Evolutionary conservation across 2,797 vertebrate genomes (phyloP).

Genomic region (Sebastes oblongus): DNA sequence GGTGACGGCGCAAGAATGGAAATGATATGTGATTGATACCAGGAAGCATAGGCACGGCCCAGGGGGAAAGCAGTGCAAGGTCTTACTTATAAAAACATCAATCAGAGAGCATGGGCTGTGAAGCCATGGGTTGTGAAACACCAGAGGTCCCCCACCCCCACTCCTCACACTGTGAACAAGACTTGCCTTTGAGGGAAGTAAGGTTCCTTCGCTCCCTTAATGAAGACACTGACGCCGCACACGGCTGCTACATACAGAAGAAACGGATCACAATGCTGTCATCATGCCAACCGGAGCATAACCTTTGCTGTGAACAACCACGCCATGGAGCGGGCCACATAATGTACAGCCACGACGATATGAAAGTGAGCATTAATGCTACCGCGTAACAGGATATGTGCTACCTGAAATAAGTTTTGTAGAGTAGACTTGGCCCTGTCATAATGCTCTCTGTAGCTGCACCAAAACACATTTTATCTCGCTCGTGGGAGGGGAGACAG

Average conservation of each 20-base stretch:
- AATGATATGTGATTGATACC: constrained; percentile 86
- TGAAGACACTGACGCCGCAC: constrained; percentile 45
- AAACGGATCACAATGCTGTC: constrained; percentile 26
- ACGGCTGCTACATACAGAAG: constrained; percentile 23
- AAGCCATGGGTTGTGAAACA: constrained; percentile 68
- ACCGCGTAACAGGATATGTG: neutral
- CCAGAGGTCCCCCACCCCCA: constrained; percentile 49
- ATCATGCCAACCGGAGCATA: neutral
- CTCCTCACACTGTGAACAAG: constrained; percentile 49
- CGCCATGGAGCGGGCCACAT: neutral
- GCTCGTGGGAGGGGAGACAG: neutral
- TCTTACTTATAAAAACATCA: constrained; percentile 87
- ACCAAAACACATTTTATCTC: constrained; percentile 22
- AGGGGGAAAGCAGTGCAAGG: constrained; percentile 78
- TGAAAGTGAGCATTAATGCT: constrained; percentile 3
- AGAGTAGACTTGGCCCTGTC: neutral
- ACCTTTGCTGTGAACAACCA: constrained; percentile 4
- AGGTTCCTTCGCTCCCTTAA: constrained; percentile 48
- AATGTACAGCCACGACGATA: neutral
- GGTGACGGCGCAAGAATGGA: constrained; percentile 77
- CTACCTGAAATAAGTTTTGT: constrained; percentile 7
- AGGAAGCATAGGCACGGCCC: constrained; percentile 75
- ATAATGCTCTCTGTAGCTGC: neutral
- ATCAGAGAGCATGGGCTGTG: constrained; percentile 75
- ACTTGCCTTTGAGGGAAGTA: constrained; percentile 47